Percentiles rank a stretch among this genome's conserved stretches.
Conservation (phyloP, 2,113 vertebrate genomes). For the Laticauda laticaudata region DNA sequence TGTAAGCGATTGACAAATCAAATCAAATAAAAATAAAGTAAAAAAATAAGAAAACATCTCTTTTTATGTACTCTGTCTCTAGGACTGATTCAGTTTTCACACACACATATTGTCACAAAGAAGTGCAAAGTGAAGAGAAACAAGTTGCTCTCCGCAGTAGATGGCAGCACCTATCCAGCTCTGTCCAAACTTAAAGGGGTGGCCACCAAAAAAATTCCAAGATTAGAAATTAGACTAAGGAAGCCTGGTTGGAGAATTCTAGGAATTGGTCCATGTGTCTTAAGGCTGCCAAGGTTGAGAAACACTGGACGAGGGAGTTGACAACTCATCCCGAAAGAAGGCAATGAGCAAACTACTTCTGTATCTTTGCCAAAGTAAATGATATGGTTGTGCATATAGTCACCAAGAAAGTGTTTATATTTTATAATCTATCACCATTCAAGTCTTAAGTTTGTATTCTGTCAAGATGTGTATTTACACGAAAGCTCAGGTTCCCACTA, state of each 20-base stretch:
- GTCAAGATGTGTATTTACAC: background rate
- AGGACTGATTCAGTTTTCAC: background rate
- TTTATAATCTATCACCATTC: background rate
- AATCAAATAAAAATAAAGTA: no score
- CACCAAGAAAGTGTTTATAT: background rate
- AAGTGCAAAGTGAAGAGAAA: background rate
- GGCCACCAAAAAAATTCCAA: background rate
- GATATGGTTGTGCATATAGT: background rate
- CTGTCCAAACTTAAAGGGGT: background rate
- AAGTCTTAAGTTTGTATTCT: background rate
- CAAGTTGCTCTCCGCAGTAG: background rate
- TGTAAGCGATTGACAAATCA: no score
- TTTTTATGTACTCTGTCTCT: background rate
- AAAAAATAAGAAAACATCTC: background rate
- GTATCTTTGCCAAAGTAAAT: background rate
- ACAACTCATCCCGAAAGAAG: background rate
- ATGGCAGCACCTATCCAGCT: background rate
- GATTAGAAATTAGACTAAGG: background rate
- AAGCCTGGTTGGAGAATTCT: background rate
- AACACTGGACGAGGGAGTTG: background rate
- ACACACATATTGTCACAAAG: background rate
- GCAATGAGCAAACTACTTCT: background rate
- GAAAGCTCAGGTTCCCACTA: background rate
- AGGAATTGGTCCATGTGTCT: background rate
- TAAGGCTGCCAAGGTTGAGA: background rate